A percentile compares a stretch with the other conserved stretches of the same genome.
phyloP scores from a whole-genome alignment of 2,797 vertebrate species.

The Halcyon badia region DNA sequence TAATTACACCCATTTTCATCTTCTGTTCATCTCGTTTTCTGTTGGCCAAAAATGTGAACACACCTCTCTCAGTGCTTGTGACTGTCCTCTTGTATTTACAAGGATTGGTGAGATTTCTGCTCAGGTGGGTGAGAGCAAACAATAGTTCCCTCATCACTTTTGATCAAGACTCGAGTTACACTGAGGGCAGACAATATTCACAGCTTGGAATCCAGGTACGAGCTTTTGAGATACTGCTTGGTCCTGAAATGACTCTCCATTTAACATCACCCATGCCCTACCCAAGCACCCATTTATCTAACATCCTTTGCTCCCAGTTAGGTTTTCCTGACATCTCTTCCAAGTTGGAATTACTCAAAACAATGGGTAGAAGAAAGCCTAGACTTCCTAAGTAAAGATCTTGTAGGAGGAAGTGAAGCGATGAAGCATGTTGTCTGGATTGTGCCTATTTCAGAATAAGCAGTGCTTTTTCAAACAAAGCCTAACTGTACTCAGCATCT shows the following conservation, averaged over 20 bases:
- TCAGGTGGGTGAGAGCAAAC: neutral
- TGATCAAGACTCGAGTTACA: neutral
- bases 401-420: neutral
- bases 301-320: neutral
- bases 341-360: neutral
- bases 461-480: constrained; percentile 33
- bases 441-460: constrained; percentile 27
- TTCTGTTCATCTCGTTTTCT: neutral
- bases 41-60: neutral
- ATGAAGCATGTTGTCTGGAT: constrained; percentile 11
- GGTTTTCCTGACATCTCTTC: neutral
- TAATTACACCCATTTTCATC: neutral
- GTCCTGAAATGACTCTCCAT: neutral
- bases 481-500: neutral
- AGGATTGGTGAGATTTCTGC: neutral
- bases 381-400: neutral
- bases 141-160: neutral
- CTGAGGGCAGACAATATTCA: neutral
- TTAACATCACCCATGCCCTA: neutral
- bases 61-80: neutral
- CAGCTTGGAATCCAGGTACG: neutral
- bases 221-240: neutral
- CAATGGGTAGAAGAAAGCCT: neutral
- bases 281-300: neutral
- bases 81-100: neutral